phyloP scores from a whole-genome alignment of 2,888 invertebrate species.

The Drosophila parthenogenetica region DNA sequence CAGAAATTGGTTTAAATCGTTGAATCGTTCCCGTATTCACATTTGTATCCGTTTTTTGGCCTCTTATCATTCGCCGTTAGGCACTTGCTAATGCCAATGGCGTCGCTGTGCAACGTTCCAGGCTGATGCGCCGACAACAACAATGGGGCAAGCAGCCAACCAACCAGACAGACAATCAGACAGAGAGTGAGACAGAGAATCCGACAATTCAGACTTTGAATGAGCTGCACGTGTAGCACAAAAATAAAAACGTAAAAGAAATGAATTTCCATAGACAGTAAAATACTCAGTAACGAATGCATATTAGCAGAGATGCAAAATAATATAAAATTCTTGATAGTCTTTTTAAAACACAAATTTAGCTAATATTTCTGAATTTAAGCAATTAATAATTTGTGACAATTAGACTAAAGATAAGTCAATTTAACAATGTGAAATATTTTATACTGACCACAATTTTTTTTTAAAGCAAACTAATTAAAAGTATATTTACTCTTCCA shows the following conservation, averaged over 20 bases:
- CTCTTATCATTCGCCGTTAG: conserved; percentile 1
- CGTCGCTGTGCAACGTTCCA: conserved; percentile 67
- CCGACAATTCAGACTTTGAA: conserved; percentile 18
- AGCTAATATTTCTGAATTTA: too few relatives aligned
- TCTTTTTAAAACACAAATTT: too few relatives aligned
- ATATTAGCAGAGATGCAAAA: too few relatives aligned
- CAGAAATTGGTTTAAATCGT: conserved; percentile 59
- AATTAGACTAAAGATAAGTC: too few relatives aligned
- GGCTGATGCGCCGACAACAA: conserved; percentile 58
- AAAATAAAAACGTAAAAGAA: conserved; percentile 14
- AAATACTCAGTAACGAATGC: not conserved
- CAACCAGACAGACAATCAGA: conserved; percentile 9
- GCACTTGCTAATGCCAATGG: conserved; percentile 55
- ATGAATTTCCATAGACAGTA: not conserved
- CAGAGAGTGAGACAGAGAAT: conserved; percentile 1
- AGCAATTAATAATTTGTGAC: too few relatives aligned
- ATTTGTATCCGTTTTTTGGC: not conserved
- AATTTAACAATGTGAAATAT: too few relatives aligned
- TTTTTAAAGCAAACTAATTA: too few relatives aligned
- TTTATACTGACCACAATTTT: too few relatives aligned
- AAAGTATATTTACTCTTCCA: too few relatives aligned
- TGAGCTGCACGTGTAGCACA: conserved; percentile 39
- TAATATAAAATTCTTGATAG: too few relatives aligned
- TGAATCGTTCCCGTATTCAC: conserved; percentile 2
- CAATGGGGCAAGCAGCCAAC: conserved; percentile 17